Conservation (phyloP, 2,113 vertebrate species). For the Channa maculata region DNA sequence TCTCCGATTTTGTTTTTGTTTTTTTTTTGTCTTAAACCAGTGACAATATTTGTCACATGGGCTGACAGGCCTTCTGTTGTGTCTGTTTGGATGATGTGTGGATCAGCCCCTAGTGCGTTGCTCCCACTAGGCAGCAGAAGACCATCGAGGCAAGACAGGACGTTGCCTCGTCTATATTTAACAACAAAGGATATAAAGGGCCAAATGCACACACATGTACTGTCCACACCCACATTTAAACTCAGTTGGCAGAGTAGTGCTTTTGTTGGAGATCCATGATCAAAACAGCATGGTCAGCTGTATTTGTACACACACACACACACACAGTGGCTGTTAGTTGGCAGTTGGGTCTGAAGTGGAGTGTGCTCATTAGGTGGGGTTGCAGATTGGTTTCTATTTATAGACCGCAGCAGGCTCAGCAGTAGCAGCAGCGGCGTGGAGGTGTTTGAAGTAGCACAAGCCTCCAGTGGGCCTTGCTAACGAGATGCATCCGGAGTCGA, state of each 20-base stretch:
- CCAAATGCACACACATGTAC: neutral
- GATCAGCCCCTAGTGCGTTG: slow-evolving; percentile 14
- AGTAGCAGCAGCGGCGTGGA: slow-evolving; percentile 42
- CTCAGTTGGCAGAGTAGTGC: slow-evolving; percentile 13
- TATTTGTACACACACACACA: slow-evolving; percentile 25
- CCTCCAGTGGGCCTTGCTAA: slow-evolving; percentile 67
- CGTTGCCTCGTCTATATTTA: slow-evolving; percentile 64
- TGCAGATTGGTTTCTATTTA: slow-evolving; percentile 75
- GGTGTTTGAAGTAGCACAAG: slow-evolving; percentile 72
- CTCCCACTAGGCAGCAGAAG: slow-evolving; percentile 25
- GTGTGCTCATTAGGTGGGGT: slow-evolving; percentile 71
- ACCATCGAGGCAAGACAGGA: slow-evolving; percentile 37
- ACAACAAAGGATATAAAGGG: slow-evolving; percentile 35
- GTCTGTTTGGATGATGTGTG: slow-evolving; percentile 21
- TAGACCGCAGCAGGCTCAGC: slow-evolving; percentile 56
- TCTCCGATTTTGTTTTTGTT: neutral
- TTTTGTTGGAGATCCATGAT: slow-evolving; percentile 46
- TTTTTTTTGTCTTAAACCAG: slow-evolving; percentile 14
- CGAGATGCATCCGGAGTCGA: slow-evolving; percentile 53
- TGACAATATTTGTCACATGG: slow-evolving; percentile 38
- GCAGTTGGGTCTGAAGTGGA: slow-evolving; percentile 62
- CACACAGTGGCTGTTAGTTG: slow-evolving; percentile 51
- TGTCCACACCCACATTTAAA: neutral
- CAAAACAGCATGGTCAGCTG: slow-evolving; percentile 69
- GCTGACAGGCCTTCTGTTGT: slow-evolving; percentile 37